Percentiles rank a stretch among this genome's conserved stretches.
These are phyloP conservation scores for Lacerta agilis DNA, from an alignment of 2,797 vertebrate species.

Conservation along the genomic window DNA sequence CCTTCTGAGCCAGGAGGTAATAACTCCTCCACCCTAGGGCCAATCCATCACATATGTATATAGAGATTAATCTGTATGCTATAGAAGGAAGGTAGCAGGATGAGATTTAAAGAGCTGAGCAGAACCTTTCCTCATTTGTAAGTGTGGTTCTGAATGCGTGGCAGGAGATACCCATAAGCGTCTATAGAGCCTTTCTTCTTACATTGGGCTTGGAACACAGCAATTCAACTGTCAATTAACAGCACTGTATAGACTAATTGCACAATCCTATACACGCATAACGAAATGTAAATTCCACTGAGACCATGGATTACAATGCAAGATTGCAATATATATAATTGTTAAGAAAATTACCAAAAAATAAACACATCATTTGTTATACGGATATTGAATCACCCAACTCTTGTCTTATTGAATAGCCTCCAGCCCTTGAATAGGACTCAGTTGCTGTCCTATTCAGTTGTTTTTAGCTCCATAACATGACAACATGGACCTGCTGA, in stretches of 20 bases:
- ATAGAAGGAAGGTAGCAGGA: background rate
- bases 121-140: background rate
- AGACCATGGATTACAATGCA: too few species aligned
- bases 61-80: background rate
- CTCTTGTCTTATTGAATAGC: background rate
- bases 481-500: too few species aligned
- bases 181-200: background rate
- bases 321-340: too few species aligned
- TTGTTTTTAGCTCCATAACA: background rate
- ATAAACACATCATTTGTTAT: too few species aligned
- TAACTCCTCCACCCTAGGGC: too few species aligned
- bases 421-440: background rate
- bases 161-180: background rate
- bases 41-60: background rate
- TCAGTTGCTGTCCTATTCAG: too few species aligned
- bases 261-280: too few species aligned
- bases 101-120: background rate
- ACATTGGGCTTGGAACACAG: too few species aligned
- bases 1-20: too few species aligned
- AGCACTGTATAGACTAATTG: background rate
- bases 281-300: too few species aligned
- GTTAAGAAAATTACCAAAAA: too few species aligned
- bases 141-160: background rate
- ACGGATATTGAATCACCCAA: slow-evolving; percentile 4
- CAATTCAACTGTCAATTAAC: background rate